phyloP scores from a whole-genome alignment of 1,140 invertebrate species.

The Drosophila busckii region DNA sequence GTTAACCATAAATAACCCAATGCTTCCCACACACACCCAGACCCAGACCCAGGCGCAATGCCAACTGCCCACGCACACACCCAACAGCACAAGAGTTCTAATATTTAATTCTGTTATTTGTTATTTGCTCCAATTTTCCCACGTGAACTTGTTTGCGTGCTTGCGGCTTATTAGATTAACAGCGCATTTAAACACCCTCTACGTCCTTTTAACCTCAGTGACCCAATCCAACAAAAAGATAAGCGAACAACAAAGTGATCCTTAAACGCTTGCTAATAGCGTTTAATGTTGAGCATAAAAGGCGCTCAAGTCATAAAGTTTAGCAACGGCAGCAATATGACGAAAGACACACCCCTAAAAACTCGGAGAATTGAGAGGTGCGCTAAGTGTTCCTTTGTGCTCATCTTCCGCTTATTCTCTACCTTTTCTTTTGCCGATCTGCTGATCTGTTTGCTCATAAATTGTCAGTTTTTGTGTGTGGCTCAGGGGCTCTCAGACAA shows the following conservation, averaged over 20 bases:
- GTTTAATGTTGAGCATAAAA: slow-evolving; percentile 68
- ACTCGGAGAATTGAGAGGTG: slow-evolving; percentile 30
- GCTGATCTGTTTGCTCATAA: slow-evolving; percentile 8
- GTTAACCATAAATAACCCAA: slow-evolving; percentile 53
- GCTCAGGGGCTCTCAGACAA: slow-evolving; percentile 39
- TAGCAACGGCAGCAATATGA: slow-evolving; percentile 16
- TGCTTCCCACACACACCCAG: slow-evolving; percentile 71
- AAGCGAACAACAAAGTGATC: slow-evolving; percentile 40
- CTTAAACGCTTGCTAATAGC: slow-evolving; percentile 72
- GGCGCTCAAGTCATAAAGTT: slow-evolving; percentile 74
- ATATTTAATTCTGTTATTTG: slow-evolving; percentile 31
- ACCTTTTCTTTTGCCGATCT: slow-evolving; percentile 21
- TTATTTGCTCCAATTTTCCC: slow-evolving; percentile 69
- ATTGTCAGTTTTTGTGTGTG: slow-evolving; percentile 11
- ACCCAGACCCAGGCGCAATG: slow-evolving; percentile 9
- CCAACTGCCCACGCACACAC: slow-evolving; percentile 35
- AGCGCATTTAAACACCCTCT: slow-evolving; percentile 49
- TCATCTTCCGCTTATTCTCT: slow-evolving; percentile 22
- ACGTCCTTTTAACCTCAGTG: slow-evolving; percentile 22
- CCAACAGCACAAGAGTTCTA: not conserved
- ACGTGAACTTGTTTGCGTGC: slow-evolving; percentile 74
- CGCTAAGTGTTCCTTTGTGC: slow-evolving; percentile 53
- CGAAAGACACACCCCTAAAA: slow-evolving; percentile 44
- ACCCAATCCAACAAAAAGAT: slow-evolving; percentile 32
- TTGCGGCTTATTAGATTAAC: slow-evolving; percentile 70